phyloP scores from a whole-genome alignment of 2,888 invertebrate genomes.

The Antitype chi region DNA sequence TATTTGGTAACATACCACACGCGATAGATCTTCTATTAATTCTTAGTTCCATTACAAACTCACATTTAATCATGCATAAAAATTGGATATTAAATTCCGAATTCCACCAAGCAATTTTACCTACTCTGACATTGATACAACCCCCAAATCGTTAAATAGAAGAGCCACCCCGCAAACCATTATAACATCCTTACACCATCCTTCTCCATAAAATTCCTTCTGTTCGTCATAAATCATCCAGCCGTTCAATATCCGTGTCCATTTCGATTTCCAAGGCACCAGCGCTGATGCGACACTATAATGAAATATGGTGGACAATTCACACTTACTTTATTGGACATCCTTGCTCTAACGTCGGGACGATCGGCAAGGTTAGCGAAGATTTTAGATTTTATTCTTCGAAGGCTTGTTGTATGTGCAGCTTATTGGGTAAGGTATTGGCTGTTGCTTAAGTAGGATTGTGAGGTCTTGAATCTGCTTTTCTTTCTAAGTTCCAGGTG shows the following conservation, averaged over 20 bases:
- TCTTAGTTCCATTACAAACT: background rate
- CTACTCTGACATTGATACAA: background rate
- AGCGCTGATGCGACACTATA: slow-evolving; percentile 65
- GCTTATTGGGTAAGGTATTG: slow-evolving; percentile 26
- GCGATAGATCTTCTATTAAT: too few relatives aligned
- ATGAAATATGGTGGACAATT: slow-evolving; percentile 69
- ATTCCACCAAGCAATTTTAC: background rate
- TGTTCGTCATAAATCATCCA: slow-evolving; percentile 60
- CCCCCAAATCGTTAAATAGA: background rate
- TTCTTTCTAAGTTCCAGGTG: background rate
- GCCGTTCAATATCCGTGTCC: slow-evolving; percentile 62
- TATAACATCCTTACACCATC: slow-evolving; percentile 24
- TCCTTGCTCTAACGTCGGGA: slow-evolving; percentile 41
- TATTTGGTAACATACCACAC: background rate
- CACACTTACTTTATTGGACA: slow-evolving; percentile 65
- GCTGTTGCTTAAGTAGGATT: slow-evolving; percentile 8
- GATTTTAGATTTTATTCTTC: slow-evolving; percentile 48
- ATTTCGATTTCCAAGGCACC: slow-evolving; percentile 62
- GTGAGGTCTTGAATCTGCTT: background rate
- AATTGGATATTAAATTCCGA: background rate
- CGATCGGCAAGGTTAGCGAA: slow-evolving; percentile 45
- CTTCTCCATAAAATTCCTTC: slow-evolving; percentile 46
- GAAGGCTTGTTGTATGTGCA: slow-evolving; percentile 19
- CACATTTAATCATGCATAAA: background rate
- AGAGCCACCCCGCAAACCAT: slow-evolving; percentile 14